Conservation (phyloP, 2,113 vertebrate species). For the Brachypteracias leptosomus region DNA sequence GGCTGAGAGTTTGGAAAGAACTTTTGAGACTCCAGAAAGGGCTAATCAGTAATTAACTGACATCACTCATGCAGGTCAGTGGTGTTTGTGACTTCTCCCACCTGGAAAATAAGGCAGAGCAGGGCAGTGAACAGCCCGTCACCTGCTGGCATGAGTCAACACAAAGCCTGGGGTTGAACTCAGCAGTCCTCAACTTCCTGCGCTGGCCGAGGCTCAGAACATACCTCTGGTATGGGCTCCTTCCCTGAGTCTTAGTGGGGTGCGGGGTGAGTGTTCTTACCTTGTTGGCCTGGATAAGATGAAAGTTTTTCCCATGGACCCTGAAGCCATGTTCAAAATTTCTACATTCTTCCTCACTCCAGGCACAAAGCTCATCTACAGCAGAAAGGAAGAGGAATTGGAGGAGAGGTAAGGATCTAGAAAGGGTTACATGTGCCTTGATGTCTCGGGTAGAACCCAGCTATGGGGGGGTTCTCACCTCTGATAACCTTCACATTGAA, state of each 20-base stretch:
- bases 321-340: constrained; percentile 95
- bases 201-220: background rate
- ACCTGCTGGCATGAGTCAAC: constrained; percentile 56
- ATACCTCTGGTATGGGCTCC: background rate
- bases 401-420: background rate
- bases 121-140: constrained; percentile 65
- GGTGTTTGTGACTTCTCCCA: constrained; percentile 64
- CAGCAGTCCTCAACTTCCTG: constrained; percentile 29
- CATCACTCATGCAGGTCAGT: constrained; percentile 65
- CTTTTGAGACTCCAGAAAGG: constrained; percentile 66
- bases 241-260: background rate
- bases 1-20: constrained; percentile 68
- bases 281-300: constrained; percentile 97
- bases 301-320: constrained; percentile 95
- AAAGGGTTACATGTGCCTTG: fast-evolving
- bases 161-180: constrained; percentile 42
- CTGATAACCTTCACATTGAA: constrained; percentile 95
- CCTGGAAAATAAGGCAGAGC: constrained; percentile 67
- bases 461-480: constrained; percentile 71
- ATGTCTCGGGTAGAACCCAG: background rate
- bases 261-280: constrained; percentile 62
- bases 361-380: constrained; percentile 88
- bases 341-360: constrained; percentile 92
- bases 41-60: constrained; percentile 68
- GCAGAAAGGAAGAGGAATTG: background rate